These are phyloP conservation scores for Acridotheres tristis DNA, from an alignment of 2,797 vertebrate species.

Conservation along the genomic window DNA sequence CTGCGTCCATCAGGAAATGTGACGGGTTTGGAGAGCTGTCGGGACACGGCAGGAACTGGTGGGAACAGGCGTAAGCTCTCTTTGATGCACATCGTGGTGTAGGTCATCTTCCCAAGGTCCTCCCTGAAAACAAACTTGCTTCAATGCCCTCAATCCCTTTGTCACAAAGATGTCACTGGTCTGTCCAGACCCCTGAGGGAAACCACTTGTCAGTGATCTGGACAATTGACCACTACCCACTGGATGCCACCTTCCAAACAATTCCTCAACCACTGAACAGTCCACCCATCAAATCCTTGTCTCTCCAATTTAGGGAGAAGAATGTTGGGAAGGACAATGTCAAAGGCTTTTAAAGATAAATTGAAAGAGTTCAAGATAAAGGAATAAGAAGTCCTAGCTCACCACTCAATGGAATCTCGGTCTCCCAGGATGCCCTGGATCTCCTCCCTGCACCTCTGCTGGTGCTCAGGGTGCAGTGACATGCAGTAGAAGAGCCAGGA, in stretches of 20 bases:
- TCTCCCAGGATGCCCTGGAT: slow-evolving; percentile 77
- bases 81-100: slow-evolving; percentile 93
- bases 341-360: background rate
- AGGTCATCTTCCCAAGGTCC: slow-evolving; percentile 86
- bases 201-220: background rate
- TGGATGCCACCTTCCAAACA: background rate
- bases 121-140: slow-evolving; percentile 78
- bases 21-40: slow-evolving; percentile 80
- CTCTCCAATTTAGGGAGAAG: background rate
- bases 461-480: slow-evolving; percentile 85
- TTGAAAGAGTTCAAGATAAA: background rate
- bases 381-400: slow-evolving; percentile 68
- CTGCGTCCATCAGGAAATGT: slow-evolving; percentile 87
- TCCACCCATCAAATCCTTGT: background rate
- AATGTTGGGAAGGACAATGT: too few relatives aligned
- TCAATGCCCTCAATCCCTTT: background rate
- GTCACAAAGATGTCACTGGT: background rate
- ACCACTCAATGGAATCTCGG: slow-evolving; percentile 83
- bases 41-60: slow-evolving; percentile 75
- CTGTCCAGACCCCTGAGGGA: background rate
- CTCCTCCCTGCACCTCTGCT: slow-evolving; percentile 88
- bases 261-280: background rate
- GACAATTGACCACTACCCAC: background rate
- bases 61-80: slow-evolving; percentile 88
- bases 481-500: slow-evolving; percentile 87